phyloP scores from a whole-genome alignment of 1,140 invertebrate species.

The Drosophila kurseongensis region DNA sequence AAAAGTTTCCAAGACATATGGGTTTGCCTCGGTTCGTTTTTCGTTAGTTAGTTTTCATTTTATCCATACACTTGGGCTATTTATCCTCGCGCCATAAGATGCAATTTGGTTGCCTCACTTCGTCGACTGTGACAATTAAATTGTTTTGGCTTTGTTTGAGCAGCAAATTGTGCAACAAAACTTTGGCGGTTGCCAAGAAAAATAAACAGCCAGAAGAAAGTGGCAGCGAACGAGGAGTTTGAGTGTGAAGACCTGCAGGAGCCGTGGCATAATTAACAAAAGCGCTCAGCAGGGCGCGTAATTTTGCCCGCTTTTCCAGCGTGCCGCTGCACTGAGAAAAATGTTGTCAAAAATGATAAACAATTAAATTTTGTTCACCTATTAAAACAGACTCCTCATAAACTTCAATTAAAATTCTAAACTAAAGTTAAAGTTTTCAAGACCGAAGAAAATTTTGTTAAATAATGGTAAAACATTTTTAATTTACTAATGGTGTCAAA shows the following conservation, averaged over 20 bases:
- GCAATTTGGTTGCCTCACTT: constrained; percentile 51
- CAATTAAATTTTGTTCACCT: no score
- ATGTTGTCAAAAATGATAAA: background rate
- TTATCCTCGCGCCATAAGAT: constrained; percentile 43
- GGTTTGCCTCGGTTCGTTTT: constrained; percentile 7
- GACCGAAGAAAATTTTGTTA: no score
- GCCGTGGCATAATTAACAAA: constrained; percentile 78
- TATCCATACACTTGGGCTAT: constrained; percentile 28
- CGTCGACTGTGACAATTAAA: constrained; percentile 72
- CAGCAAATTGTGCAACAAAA: constrained; percentile 80
- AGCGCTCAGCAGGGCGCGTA: constrained; percentile 78
- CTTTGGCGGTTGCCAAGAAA: constrained; percentile 73
- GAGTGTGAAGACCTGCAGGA: constrained; percentile 43
- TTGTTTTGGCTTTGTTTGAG: constrained; percentile 82
- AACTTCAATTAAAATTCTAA: no score
- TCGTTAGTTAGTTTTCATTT: constrained; percentile 3
- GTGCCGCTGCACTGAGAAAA: constrained; percentile 10
- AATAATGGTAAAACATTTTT: no score
- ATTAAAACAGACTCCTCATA: no score
- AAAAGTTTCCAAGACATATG: constrained; percentile 45
- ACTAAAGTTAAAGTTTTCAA: no score
- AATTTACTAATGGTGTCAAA: no score
- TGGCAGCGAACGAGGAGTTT: constrained; percentile 16
- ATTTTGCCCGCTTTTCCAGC: constrained; percentile 63
- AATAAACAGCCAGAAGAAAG: constrained; percentile 52